A percentile compares a stretch with the other conserved stretches of the same genome.
Evolutionary conservation across 2,888 invertebrate species (phyloP).

Genomic region (Heliconius ethilla): DNA sequence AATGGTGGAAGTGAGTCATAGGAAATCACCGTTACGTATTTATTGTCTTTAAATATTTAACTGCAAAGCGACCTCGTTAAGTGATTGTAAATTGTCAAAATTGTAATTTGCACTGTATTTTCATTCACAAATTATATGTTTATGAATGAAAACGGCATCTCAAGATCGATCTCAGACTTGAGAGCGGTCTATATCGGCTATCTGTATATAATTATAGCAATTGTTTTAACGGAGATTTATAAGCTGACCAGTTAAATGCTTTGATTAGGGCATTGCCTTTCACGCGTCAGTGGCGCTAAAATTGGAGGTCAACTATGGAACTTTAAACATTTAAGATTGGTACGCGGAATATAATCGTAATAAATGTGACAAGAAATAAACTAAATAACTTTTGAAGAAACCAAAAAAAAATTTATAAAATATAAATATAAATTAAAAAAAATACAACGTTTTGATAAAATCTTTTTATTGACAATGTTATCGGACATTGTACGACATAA

Average conservation of each 20-base stretch:
- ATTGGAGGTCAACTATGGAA: conserved; percentile 20
- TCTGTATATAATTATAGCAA: background rate
- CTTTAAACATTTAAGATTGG: background rate
- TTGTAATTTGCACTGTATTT: background rate
- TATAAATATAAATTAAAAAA: no score
- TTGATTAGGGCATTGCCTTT: conserved; percentile 41
- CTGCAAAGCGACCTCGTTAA: conserved; percentile 24
- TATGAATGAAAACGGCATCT: no score
- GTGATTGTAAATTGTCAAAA: background rate
- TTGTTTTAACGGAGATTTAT: conserved; percentile 3
- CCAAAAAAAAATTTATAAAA: no score
- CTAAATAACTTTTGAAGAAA: background rate
- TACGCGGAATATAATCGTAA: background rate
- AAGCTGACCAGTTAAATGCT: conserved; percentile 24
- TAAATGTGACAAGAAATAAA: background rate
- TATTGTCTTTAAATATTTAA: conserved; percentile 38
- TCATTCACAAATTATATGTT: no score
- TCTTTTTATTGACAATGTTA: conserved; percentile 15
- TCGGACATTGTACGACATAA: conserved; percentile 26
- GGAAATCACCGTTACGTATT: conserved; percentile 33
- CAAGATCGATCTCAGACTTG: no score
- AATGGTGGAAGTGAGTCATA: conserved; percentile 36
- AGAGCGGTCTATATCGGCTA: background rate
- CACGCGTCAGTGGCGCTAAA: conserved; percentile 29
- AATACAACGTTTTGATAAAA: background rate